Conservation (phyloP, 2,888 invertebrate species). For the Agrochola macilenta region DNA sequence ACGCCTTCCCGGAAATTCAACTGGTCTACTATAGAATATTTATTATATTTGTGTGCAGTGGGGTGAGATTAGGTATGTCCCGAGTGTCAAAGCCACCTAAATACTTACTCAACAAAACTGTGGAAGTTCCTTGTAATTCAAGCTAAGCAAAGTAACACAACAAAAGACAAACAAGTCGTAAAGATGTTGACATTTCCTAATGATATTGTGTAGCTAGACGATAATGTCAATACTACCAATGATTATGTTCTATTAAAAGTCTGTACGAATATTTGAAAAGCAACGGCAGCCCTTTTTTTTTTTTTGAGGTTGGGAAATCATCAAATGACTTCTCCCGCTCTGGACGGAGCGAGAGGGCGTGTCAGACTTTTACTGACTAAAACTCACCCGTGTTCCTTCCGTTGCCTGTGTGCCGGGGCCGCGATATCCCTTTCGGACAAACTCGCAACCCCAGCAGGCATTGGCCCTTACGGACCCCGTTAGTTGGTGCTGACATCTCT, state of each 20-base stretch:
- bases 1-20: neutral
- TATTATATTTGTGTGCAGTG: neutral
- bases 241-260: constrained; percentile 44
- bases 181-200: constrained; percentile 31
- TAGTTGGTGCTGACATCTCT: no score
- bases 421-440: no score
- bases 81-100: neutral
- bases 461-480: no score
- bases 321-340: no score
- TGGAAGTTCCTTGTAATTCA: constrained; percentile 30
- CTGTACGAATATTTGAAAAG: neutral
- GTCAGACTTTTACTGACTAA: no score
- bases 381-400: no score
- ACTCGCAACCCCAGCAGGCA: no score
- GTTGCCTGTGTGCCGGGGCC: no score
- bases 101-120: neutral
- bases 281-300: no score
- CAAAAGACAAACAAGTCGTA: constrained; percentile 33
- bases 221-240: neutral
- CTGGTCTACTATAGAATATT: neutral
- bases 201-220: neutral
- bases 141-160: constrained; percentile 38
- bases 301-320: no score
- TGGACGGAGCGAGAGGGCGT: no score
- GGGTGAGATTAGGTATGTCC: neutral